Percentiles rank a stretch among this genome's conserved stretches.
Conservation (phyloP, 2,888 invertebrate species). For the Stenichneumon culpator region DNA sequence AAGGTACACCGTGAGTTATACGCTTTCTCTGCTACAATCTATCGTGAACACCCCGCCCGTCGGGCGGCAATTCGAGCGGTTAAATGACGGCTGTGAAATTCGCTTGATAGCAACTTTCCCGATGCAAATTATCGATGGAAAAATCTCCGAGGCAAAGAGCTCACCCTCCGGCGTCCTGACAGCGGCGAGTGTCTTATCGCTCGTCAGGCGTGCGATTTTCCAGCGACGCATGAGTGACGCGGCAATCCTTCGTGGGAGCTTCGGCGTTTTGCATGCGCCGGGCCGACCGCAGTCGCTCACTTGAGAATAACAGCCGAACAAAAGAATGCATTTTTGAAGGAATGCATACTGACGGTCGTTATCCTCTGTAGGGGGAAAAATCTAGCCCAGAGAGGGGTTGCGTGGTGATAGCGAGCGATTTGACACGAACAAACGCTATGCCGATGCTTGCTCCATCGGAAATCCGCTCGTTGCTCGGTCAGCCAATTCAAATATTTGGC, state of each 20-base stretch:
- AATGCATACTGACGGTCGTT: conserved; percentile 8
- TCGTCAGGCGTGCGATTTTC: conserved; percentile 36
- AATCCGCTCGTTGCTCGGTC: conserved; percentile 58
- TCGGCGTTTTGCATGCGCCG: conserved; percentile 22
- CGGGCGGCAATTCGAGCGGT: conserved; percentile 41
- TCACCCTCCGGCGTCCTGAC: background rate
- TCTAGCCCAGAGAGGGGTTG: conserved; percentile 23
- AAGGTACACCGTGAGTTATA: conserved; percentile 36
- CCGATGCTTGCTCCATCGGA: conserved; percentile 60
- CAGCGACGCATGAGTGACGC: conserved; percentile 39
- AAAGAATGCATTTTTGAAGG: conserved; percentile 24
- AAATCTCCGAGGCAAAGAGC: conserved; percentile 30
- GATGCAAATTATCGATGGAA: conserved; percentile 60
- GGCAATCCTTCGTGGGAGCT: background rate
- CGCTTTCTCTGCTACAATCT: background rate
- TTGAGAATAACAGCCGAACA: conserved; percentile 19
- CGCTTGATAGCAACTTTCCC: conserved; percentile 42
- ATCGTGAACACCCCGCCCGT: conserved; percentile 40
- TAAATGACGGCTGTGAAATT: conserved; percentile 24
- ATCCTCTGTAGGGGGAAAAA: conserved; percentile 9
- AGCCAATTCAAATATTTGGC: conserved; percentile 52
- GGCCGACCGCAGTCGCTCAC: conserved; percentile 32
- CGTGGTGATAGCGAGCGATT: background rate
- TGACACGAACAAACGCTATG: conserved; percentile 54
- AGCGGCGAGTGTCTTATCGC: conserved; percentile 47